Percentiles rank a stretch among this genome's conserved stretches.
These are phyloP conservation scores for Eumaeus atala DNA, from an alignment of 1,140 invertebrate species.

Conservation along the genomic window DNA sequence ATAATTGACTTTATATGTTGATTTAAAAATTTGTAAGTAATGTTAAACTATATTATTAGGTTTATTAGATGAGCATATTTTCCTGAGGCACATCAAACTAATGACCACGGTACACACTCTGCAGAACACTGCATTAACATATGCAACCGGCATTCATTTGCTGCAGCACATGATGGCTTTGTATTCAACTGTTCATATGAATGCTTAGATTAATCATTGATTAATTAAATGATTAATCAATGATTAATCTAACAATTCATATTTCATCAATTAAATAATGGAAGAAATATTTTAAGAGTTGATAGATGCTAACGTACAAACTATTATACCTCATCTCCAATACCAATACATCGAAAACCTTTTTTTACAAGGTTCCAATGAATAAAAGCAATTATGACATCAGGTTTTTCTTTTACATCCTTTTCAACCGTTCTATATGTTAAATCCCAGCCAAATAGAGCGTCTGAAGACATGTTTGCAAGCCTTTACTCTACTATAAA, in stretches of 20 bases:
- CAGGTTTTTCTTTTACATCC: conserved; percentile 79
- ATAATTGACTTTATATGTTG: no score
- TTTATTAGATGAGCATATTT: no score
- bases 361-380: conserved; percentile 83
- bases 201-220: no score
- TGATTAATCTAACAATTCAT: not conserved
- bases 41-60: no score
- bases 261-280: not conserved
- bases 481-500: no score
- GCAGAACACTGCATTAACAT: no score
- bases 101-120: no score
- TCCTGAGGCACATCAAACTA: no score
- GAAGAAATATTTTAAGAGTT: not conserved
- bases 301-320: conserved; percentile 13
- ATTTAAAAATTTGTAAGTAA: no score
- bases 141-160: conserved; percentile 17
- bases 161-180: not conserved
- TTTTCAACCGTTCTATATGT: conserved; percentile 77
- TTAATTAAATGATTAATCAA: no score
- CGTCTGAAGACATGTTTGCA: conserved; percentile 47
- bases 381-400: conserved; percentile 80
- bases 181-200: not conserved
- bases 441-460: conserved; percentile 84
- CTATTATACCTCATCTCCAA: conserved; percentile 79
- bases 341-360: conserved; percentile 82